Base-by-base conservation (phyloP, 1,140 invertebrate genomes). In the Drosophila micromelanica region DNA sequence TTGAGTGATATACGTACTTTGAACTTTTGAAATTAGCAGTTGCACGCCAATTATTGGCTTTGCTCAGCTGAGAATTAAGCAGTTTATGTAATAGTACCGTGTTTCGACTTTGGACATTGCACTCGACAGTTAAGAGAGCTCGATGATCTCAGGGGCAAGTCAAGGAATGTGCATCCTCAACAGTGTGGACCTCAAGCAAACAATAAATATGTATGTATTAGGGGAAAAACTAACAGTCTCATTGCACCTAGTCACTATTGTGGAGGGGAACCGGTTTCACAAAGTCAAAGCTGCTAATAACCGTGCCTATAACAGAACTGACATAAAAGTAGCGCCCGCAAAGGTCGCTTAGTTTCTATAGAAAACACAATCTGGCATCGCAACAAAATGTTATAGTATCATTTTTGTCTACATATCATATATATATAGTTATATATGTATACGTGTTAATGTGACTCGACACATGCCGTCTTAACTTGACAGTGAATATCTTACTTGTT, bases 131-230 rank as follows among this genome's bases (percentile, higher is more conserved):
- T 43, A 61, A 42, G 59, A 30, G 37, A 43, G 45, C 12, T 56
- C 27, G 54, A 30, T 56, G 17, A 56, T n/a, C 54, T 56, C 40
- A 56, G 54, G 38, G 54, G 38, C 55, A 45, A 30, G 40, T 23
- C 51, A 32, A 61, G 78, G 71, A 72, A 87, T 87, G 67, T 73
- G 67, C 82, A 86, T 87, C 74, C 74, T 61, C 60, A 55, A 67
- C 9, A 49, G 62, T 72, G 55, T 69, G 42, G 45, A 48, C n/a
- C 23, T n/a, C 45, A 70, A 57, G 48, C 51, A 81, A 75, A 67
- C 61, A 77, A 68, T 55, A 64, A 43, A 64, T 32, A 43, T 55
- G 32, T 57, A n/a, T 27, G 7, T 48, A 56, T 23, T 23, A 30
- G 27, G 20, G 45, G 48, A 46, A 55, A 43, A 52, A 54, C 37